Evolutionary conservation across 2,888 invertebrate species (phyloP).

Genomic region (Cabera pusaria): DNA sequence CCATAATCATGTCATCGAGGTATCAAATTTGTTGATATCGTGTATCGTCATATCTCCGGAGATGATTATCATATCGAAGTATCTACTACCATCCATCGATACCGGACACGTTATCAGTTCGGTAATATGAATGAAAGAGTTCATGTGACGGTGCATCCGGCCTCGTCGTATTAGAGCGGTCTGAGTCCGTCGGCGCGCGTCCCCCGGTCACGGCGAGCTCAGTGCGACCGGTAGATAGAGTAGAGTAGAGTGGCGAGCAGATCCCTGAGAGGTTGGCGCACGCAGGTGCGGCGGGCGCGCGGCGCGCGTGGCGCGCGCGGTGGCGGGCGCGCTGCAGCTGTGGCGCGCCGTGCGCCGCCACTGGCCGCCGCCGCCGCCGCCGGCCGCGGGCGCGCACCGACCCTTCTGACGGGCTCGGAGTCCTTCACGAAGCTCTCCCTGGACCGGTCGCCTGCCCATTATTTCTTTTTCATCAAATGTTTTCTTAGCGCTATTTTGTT

Average conservation of each 20-base stretch:
- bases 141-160: too few relatives aligned
- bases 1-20: too few relatives aligned
- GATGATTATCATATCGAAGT: too few relatives aligned
- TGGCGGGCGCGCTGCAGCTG: slow-evolving; percentile 26
- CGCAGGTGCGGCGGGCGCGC: slow-evolving; percentile 23
- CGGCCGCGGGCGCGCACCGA: slow-evolving; percentile 9
- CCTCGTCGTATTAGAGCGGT: too few relatives aligned
- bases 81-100: too few relatives aligned
- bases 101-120: too few relatives aligned
- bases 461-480: neutral
- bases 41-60: too few relatives aligned
- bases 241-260: too few relatives aligned
- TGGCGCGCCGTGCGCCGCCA: slow-evolving; percentile 21
- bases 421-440: too few relatives aligned
- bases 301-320: slow-evolving; percentile 21
- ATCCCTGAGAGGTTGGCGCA: too few relatives aligned
- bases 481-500: slow-evolving; percentile 18
- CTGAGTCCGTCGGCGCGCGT: neutral
- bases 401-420: slow-evolving; percentile 17
- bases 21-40: too few relatives aligned
- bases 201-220: neutral
- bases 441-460: neutral
- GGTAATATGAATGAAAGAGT: too few relatives aligned
- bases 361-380: slow-evolving; percentile 10
- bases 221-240: neutral